Conservation (phyloP, 2,888 invertebrate genomes). For the Plusia festucae region DNA sequence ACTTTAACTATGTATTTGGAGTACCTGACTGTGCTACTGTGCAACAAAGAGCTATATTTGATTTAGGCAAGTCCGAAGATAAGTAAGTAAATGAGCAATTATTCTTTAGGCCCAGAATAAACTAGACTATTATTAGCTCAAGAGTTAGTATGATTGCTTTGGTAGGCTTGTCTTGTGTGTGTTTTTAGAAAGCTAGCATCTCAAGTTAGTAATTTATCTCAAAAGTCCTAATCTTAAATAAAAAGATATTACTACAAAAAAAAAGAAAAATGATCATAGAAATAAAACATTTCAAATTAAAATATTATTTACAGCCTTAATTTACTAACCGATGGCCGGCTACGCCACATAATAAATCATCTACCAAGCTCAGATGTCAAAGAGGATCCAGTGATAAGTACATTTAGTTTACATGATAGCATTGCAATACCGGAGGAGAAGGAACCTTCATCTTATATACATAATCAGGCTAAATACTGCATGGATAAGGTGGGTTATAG, state of each 20-base stretch:
- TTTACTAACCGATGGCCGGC: constrained; percentile 91
- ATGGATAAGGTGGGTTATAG: constrained; percentile 91
- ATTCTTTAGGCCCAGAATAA: neutral
- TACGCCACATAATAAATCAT: constrained; percentile 93
- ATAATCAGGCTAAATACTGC: constrained; percentile 93
- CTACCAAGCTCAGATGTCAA: constrained; percentile 81
- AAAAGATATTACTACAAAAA: no score
- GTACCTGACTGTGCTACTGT: constrained; percentile 92
- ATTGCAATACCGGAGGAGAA: constrained; percentile 83
- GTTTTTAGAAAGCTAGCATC: no score
- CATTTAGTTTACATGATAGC: constrained; percentile 75
- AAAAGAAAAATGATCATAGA: no score
- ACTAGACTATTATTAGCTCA: neutral
- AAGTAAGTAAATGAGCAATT: constrained; percentile 72
- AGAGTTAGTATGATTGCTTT: no score
- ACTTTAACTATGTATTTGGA: constrained; percentile 90
- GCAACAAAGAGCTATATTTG: constrained; percentile 92
- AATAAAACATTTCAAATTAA: neutral
- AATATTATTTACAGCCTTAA: constrained; percentile 82
- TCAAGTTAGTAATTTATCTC: no score
- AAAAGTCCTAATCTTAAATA: no score
- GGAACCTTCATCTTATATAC: constrained; percentile 91
- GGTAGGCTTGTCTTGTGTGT: no score
- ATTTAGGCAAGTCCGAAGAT: constrained; percentile 90
- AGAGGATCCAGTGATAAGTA: constrained; percentile 71